Percentiles rank a stretch among this genome's conserved stretches.
Evolutionary conservation across 2,888 invertebrate genomes (phyloP).

Genomic region (Stenichneumon culpator): DNA sequence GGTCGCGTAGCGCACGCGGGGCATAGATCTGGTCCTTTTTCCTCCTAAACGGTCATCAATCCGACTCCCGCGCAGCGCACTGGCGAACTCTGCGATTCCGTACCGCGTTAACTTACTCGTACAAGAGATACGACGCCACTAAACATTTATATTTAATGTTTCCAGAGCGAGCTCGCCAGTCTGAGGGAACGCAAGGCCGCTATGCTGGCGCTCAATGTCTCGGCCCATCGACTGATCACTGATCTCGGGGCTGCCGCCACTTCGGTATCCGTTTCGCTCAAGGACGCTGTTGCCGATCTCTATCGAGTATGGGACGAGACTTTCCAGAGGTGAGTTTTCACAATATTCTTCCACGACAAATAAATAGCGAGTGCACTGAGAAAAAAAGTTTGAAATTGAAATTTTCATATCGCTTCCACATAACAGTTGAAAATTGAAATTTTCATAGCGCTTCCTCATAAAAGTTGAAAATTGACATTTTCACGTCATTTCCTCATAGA

Average conservation of each 20-base stretch:
- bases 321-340: conserved; percentile 87
- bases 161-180: conserved; percentile 88
- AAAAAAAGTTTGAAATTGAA: not conserved
- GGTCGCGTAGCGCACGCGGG: not conserved
- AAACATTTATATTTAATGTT: conserved; percentile 81
- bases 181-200: conserved; percentile 87
- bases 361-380: too few relatives aligned
- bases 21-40: conserved; percentile 47
- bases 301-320: conserved; percentile 90
- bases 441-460: too few relatives aligned
- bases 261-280: conserved; percentile 86
- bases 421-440: not conserved
- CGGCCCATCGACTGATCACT: conserved; percentile 87
- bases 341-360: not conserved
- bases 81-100: conserved; percentile 73
- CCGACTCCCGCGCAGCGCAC: conserved; percentile 41
- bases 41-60: conserved; percentile 70
- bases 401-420: not conserved
- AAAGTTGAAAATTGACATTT: not conserved
- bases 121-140: conserved; percentile 65
- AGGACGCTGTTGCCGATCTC: conserved; percentile 89
- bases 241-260: conserved; percentile 86
- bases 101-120: conserved; percentile 79
- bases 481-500: not conserved
- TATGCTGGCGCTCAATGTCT: conserved; percentile 88